Conservation (phyloP, 2,113 vertebrate species). For the Entelurus aequoreus region DNA sequence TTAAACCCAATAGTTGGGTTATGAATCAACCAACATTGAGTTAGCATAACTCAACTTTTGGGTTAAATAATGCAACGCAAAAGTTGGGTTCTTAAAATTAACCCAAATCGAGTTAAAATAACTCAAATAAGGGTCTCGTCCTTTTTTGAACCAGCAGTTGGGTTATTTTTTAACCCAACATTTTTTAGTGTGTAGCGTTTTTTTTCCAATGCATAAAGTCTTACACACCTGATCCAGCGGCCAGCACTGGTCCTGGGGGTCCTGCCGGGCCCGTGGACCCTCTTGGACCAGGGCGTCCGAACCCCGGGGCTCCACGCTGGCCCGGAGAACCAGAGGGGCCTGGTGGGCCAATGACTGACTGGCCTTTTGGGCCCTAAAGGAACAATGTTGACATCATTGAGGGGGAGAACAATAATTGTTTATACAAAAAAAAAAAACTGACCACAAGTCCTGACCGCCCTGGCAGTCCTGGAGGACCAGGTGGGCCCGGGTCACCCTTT, state of each 20-base stretch:
- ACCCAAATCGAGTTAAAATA: too few species aligned
- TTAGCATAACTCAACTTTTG: too few species aligned
- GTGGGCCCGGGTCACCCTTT: constrained; percentile 69
- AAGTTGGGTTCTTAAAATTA: too few species aligned
- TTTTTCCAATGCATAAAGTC: not conserved
- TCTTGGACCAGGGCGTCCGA: constrained; percentile 77
- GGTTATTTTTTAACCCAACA: too few species aligned
- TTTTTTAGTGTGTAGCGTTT: too few species aligned
- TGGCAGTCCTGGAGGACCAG: constrained; percentile 77
- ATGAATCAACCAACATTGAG: too few species aligned
- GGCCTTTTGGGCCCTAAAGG: constrained; percentile 86
- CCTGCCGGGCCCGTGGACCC: constrained; percentile 81
- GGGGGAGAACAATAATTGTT: too few species aligned
- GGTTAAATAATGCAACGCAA: too few species aligned
- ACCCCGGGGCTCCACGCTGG: constrained; percentile 78
- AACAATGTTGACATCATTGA: not conserved
- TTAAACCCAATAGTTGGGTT: too few species aligned
- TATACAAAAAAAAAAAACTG: constrained; percentile 45
- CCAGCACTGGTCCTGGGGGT: constrained; percentile 71
- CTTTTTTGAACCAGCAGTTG: too few species aligned
- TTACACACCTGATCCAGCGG: constrained; percentile 72
- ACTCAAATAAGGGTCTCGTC: too few species aligned
- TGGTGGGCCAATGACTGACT: constrained; percentile 78
- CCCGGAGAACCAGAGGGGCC: constrained; percentile 82
- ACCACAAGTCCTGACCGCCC: constrained; percentile 82